Evolutionary conservation across 2,888 invertebrate species (phyloP), one percentile per base, ranked within the genome.

Genomic region (Patella caerulea): DNA sequence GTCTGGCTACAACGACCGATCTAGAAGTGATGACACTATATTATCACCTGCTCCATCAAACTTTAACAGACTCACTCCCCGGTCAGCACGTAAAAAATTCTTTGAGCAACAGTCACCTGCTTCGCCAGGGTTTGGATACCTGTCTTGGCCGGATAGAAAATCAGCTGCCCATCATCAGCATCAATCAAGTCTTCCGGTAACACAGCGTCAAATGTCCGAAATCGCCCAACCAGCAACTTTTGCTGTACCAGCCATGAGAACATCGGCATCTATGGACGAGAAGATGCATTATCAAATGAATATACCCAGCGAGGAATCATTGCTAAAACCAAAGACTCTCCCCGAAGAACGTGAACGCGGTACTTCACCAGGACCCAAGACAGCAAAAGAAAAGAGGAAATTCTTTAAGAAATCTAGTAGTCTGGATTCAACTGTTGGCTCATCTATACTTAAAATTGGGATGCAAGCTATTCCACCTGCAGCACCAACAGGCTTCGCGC

Each of bases 51-150:
- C 34, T 24, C 78, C 81, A 9, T 82, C 81, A 19, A 84, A 83
- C 71, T 76, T 79, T 52, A 86, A 87, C 53, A 81, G 82, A 71
- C 77, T 86, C 17, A 86, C 88, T 1, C 88, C 87, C 0, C 79
- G 82, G 54, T 81, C 87, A 5, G 87, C 88, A 17, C 82, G 89
- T 73, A 81, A 79, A 76, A 83, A 84, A 73, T 89, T 89, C 77
- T 89, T 89, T 78, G 88, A 86, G 55, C 79, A 83, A 14, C 76
- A 80, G 29, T 76, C 80, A 0, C 17, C 74, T 3, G 59, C 73
- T 1, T 71, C 72, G 65, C 73, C 71, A 11, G 71, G 78, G 12
- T 53, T 70, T 0, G 81, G 82, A 9, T 85, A 82, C 71, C 75
- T 83, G 71, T 85, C 87, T 19, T 87, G 85, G 87, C 84, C 87